Conservation (phyloP, 1,140 invertebrate genomes). For the Pantala flavescens region DNA sequence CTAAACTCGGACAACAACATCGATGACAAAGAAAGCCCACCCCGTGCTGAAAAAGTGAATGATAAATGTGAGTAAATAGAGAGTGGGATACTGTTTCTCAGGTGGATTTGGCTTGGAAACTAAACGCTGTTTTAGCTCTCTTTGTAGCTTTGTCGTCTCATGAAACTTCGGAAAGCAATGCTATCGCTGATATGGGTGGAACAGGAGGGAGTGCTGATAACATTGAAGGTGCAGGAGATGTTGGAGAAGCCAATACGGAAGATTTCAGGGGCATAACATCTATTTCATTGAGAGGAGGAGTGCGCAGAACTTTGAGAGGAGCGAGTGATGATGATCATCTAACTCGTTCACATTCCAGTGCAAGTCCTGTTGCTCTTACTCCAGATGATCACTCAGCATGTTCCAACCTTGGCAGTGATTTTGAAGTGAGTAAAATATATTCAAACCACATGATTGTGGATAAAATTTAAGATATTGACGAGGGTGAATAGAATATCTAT, state of each 20-base stretch:
- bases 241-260: background rate
- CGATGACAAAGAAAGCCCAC: background rate
- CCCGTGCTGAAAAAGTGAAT: background rate
- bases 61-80: no score
- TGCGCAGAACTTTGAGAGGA: background rate
- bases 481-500: no score
- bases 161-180: background rate
- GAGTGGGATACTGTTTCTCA: no score
- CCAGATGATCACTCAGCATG: background rate
- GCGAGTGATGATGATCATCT: background rate
- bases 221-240: background rate
- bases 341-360: background rate
- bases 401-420: background rate
- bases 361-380: background rate
- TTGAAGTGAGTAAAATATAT: background rate
- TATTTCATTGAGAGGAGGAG: background rate
- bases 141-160: background rate
- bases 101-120: no score
- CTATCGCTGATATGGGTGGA: background rate
- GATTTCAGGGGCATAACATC: background rate
- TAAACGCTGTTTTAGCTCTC: background rate
- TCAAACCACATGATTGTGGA: no score
- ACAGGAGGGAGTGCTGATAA: background rate
- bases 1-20: conserved; percentile 1
- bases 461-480: no score